A percentile compares a stretch with the other conserved stretches of the same genome.
These are phyloP conservation scores for Myotis brandtii DNA, from an alignment of 2,113 vertebrate species.

Conservation along the genomic window DNA sequence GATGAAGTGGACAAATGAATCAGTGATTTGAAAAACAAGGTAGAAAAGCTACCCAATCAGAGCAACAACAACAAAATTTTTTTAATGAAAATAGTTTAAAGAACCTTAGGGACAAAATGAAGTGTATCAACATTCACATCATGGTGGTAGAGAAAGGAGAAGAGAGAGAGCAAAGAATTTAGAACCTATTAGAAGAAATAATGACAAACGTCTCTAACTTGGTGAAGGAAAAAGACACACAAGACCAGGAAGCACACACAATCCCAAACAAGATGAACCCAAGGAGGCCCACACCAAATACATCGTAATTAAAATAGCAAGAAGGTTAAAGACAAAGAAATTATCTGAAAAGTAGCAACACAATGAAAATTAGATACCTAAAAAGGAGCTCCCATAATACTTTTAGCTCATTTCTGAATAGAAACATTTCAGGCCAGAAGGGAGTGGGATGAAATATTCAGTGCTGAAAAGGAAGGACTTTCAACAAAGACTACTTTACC, in stretches of 20 bases:
- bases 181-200: background rate
- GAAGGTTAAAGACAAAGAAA: background rate
- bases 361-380: background rate
- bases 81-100: background rate
- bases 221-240: background rate
- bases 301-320: background rate
- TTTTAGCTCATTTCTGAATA: background rate
- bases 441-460: background rate
- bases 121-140: background rate
- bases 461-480: background rate
- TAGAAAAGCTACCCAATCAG: background rate
- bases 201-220: background rate
- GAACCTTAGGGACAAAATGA: background rate
- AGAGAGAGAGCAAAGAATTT: background rate
- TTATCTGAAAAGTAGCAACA: background rate
- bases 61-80: background rate
- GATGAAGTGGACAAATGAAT: background rate
- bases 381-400: background rate
- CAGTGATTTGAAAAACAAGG: background rate
- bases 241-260: background rate
- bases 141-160: background rate
- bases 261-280: background rate
- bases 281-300: background rate
- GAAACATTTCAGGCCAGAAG: background rate
- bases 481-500: background rate